phyloP scores from a whole-genome alignment of 2,888 invertebrate species.

The Aleiodes alternator region DNA sequence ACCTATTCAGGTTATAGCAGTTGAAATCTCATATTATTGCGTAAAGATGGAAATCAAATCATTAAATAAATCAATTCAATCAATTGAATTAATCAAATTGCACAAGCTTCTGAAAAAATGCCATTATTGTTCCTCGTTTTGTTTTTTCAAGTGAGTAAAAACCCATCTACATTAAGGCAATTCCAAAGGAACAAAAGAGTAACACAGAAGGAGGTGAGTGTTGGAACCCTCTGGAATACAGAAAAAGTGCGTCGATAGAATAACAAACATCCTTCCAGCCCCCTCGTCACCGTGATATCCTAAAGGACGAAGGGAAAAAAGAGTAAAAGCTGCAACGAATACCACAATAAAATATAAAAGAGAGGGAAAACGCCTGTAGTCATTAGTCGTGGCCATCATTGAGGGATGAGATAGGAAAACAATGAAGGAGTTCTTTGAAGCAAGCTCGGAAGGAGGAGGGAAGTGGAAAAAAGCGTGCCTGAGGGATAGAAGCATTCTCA shows the following conservation, averaged over 20 bases:
- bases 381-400: slow-evolving; percentile 31
- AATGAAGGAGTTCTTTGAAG: slow-evolving; percentile 28
- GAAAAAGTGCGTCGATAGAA: slow-evolving; percentile 1
- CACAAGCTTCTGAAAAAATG: background rate
- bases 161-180: background rate
- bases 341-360: slow-evolving; percentile 22
- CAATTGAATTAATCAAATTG: no score
- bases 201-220: background rate
- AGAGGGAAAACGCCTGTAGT: slow-evolving; percentile 1
- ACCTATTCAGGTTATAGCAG: no score
- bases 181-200: slow-evolving; percentile 3
- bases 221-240: background rate
- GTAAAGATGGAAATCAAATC: no score
- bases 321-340: background rate
- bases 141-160: background rate
- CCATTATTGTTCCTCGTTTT: slow-evolving; percentile 15
- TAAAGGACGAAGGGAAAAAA: background rate
- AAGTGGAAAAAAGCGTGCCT: background rate
- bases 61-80: no score
- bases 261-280: background rate
- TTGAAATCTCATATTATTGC: no score
- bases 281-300: background rate
- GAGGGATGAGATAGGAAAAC: slow-evolving; percentile 32
- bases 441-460: background rate
- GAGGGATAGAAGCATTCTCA: slow-evolving; percentile 5